Evolutionary conservation across 92 coral and sea anemone species (phyloP), one percentile per base, ranked within the genome.

Genomic region (Micromussa lordhowensis): DNA sequence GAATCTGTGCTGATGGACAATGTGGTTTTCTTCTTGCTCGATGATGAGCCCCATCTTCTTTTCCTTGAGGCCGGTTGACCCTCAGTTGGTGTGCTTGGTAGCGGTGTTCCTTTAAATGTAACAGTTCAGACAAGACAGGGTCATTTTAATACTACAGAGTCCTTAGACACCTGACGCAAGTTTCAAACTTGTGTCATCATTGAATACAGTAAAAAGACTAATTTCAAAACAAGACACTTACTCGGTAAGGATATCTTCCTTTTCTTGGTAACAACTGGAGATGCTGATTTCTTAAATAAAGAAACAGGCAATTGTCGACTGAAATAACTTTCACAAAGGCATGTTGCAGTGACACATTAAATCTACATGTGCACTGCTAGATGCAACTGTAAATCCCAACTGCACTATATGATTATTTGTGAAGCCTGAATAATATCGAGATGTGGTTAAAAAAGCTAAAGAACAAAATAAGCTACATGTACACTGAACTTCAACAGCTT

Each of bases 1-100:
- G 98, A 97, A 73, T 95, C 99, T 51, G 99, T 97, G 32, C 98
- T 97, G 24, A 97, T 97, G 16, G 95, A 91, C 66, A 92, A 83
- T 18, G 98, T 88, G 0, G 99, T 49, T 87, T 97, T 97, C 64
- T 88, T 91, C 92, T 93, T 91, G 89, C 82, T 85, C 32, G 93
- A 89, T 3, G 96, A 89, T 58, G 95, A 91, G 19, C 98, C 93
- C 98, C 99, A 94, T 91, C 98, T 93, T 64, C 97, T 91, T 77
- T 94, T 96, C 87, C 95, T 85, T 66, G 94, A 89, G 21, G 79
- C 94, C 21, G 93, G 93, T 44, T 88, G 94, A 55, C 94, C 94
- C 17, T 85, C 81, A 21, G 82, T 63, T 69, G 98, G 90, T 51
- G 93, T 87, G 85, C 75, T 85, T 3, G 86, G 90, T 51, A 83